phyloP scores from a whole-genome alignment of 2,888 invertebrate species.

The Drosophila hamatofila region DNA sequence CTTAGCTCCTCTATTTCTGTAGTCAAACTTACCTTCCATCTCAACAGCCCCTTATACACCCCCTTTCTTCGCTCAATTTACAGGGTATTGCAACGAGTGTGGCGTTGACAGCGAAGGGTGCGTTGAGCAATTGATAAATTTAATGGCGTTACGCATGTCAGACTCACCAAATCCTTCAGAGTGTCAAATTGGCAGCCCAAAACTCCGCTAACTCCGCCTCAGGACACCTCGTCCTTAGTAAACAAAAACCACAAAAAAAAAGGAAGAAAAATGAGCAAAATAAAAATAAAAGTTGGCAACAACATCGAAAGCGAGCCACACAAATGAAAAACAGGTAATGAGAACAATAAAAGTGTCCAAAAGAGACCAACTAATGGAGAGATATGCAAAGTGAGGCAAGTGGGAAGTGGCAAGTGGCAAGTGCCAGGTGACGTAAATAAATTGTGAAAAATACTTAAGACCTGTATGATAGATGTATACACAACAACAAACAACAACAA shows the following conservation, averaged over 20 bases:
- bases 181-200: slow-evolving; percentile 70
- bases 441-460: slow-evolving; percentile 70
- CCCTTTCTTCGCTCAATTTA: neutral
- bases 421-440: slow-evolving; percentile 74
- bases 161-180: slow-evolving; percentile 74
- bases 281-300: slow-evolving; percentile 37
- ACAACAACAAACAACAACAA: slow-evolving; percentile 26
- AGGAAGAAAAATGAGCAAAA: slow-evolving; percentile 50
- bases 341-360: slow-evolving; percentile 54
- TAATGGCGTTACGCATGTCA: slow-evolving; percentile 83
- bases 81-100: slow-evolving; percentile 8
- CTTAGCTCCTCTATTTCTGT: too few relatives aligned
- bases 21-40: neutral
- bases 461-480: slow-evolving; percentile 73
- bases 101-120: slow-evolving; percentile 54
- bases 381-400: slow-evolving; percentile 57
- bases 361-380: slow-evolving; percentile 68
- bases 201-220: neutral
- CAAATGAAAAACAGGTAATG: slow-evolving; percentile 57
- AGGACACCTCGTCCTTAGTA: slow-evolving; percentile 55
- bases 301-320: slow-evolving; percentile 33
- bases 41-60: neutral
- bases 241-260: slow-evolving; percentile 53
- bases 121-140: slow-evolving; percentile 80
- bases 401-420: slow-evolving; percentile 62